Base-by-base conservation (phyloP, 1,140 invertebrate genomes). In the Drosophila prosaltans region DNA sequence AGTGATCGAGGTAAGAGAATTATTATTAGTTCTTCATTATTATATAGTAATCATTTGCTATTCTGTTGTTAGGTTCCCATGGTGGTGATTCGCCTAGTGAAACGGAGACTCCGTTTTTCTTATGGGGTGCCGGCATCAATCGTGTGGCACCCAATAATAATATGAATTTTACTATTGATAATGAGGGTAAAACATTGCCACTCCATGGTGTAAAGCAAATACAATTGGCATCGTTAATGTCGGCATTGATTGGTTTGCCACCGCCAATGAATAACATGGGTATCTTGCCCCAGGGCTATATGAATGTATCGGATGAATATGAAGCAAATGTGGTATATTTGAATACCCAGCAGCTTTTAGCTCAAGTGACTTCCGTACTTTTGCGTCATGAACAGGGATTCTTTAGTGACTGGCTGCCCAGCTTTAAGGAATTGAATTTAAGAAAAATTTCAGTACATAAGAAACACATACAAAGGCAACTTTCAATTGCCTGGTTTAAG, bases 231-330 rank as follows among this genome's bases (percentile, higher is more conserved):
- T 96, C 98, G 2, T 85, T 99, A 0, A 97, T 99, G 94, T 94
- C 98, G 1, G 94, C 95, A 68, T 91, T 99, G 54, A 93, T 99
- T 62, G 98, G 97, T 7, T 94, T 97, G 68, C 94, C 97, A 24
- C 96, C 98, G 71, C 98, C 98, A 45, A 94, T 96, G n/a, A 98
- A 99, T 95, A 92, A 95, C 97, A 90, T 98, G 97, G 97, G 96
- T 39, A 91, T 94, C 60, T 76, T 97, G 65, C 95, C 95, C 32
- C 78, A 92, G 79, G 92, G 94, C 11, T 93, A 94, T 74, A 92
- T 97, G 32, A 93, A 94, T 75, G 93, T 94, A 41, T 83, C 94
- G 55, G 75, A 92, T 21, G 74, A 92, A 64, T 94, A 95, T 73
- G 94, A 94, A 91, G 94, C 94, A 1, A 93, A 94, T 72, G 94